phyloP scores from a whole-genome alignment of 2,113 vertebrate species.

The Apodemus speciosus region DNA sequence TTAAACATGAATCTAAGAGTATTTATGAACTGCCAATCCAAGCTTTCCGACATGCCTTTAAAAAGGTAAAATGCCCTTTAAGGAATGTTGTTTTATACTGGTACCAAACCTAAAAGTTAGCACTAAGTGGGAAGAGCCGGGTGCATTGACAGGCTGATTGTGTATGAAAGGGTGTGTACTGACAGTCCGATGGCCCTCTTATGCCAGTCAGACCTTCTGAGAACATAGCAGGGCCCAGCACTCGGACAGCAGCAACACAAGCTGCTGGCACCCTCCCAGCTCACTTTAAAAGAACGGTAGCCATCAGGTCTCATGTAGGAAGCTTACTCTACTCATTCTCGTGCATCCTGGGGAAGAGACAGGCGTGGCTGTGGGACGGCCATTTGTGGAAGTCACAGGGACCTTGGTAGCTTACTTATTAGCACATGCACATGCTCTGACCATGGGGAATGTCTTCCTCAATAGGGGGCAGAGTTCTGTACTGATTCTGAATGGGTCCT shows the following conservation, averaged over 20 bases:
- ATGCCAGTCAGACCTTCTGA: not conserved
- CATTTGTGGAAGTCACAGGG: conserved; percentile 6
- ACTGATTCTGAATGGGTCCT: not conserved
- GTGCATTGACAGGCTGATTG: not conserved
- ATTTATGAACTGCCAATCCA: conserved; percentile 99
- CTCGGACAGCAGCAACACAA: not conserved
- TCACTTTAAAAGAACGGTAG: not conserved
- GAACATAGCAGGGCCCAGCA: not conserved
- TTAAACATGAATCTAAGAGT: conserved; percentile 96
- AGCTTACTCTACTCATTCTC: not conserved
- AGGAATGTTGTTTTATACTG: not conserved
- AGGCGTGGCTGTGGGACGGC: not conserved
- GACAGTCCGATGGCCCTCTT: not conserved
- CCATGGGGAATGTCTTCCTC: not conserved
- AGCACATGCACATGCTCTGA: not conserved
- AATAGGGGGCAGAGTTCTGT: no score
- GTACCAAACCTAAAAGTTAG: not conserved
- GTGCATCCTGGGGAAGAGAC: not conserved
- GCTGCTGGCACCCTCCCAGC: not conserved
- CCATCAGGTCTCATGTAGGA: not conserved
- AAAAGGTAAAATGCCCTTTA: conserved; percentile 91
- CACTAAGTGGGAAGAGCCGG: not conserved
- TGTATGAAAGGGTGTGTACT: conserved; percentile 18
- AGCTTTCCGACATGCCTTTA: conserved; percentile 97
- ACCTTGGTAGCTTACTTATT: not conserved